Conservation (phyloP, 2,888 invertebrate genomes). For the Galerucella pusilla region DNA sequence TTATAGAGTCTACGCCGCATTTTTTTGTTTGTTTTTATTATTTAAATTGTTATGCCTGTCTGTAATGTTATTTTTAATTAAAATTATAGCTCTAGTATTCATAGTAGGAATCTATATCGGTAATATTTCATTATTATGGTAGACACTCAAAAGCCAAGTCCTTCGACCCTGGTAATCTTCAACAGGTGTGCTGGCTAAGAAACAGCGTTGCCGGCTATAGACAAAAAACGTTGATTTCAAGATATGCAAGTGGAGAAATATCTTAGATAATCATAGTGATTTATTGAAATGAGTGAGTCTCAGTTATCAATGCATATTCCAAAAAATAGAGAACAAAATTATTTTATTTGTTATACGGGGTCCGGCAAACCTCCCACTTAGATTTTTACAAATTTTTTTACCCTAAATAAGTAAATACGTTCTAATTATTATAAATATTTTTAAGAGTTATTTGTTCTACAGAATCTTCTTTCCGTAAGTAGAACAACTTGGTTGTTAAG, state of each 20-base stretch:
- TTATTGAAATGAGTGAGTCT: no score
- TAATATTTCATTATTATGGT: slow-evolving; percentile 34
- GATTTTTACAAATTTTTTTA: no score
- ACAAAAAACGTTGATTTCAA: not conserved
- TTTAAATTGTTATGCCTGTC: slow-evolving; percentile 11
- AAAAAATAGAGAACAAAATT: no score
- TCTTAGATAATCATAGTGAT: no score
- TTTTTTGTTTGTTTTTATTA: slow-evolving; percentile 31
- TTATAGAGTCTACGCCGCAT: not conserved
- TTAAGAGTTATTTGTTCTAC: no score
- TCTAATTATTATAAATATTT: no score
- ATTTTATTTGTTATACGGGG: no score
- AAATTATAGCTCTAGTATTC: slow-evolving; percentile 22
- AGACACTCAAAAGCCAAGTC: slow-evolving; percentile 23
- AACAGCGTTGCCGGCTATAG: not conserved
- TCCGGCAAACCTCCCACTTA: no score
- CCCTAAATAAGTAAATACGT: no score
- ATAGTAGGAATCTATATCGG: slow-evolving; percentile 28
- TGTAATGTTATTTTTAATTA: slow-evolving; percentile 24
- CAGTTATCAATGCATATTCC: no score
- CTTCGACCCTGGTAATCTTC: slow-evolving; percentile 36
- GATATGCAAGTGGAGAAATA: not conserved
- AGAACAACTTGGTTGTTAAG: no score
- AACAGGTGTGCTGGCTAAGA: slow-evolving; percentile 40
- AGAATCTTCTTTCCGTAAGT: no score